Conservation (phyloP, 37 sponge, comb jelly and placozoan species). For the Ianthella basta region DNA sequence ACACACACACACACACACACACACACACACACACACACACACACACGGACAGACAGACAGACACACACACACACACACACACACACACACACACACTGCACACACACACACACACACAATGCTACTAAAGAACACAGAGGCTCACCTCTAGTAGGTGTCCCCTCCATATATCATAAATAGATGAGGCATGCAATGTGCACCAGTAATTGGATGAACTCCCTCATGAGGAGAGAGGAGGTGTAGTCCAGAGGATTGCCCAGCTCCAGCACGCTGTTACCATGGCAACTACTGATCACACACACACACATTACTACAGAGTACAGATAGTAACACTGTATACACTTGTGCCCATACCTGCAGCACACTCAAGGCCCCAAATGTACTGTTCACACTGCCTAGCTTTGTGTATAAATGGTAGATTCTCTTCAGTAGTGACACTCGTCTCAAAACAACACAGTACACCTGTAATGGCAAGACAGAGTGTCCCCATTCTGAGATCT, state of each 20-base stretch:
- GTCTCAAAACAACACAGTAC: slow-evolving; percentile 58
- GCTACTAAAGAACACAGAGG: no score
- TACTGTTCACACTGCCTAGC: slow-evolving; percentile 33
- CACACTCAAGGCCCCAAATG: slow-evolving; percentile 32
- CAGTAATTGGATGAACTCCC: slow-evolving; percentile 79
- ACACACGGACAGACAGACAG: neutral
- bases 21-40: neutral
- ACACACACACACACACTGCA: neutral
- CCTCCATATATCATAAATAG: slow-evolving; percentile 1
- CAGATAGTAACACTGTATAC: neutral
- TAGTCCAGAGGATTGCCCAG: slow-evolving; percentile 9
- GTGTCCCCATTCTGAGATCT: no score
- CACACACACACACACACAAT: neutral
- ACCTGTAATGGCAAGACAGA: no score
- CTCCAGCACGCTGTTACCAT: slow-evolving; percentile 31
- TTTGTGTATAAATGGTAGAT: slow-evolving; percentile 72
- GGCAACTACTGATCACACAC: slow-evolving; percentile 31
- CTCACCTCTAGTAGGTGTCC: neutral
- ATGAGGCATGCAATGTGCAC: slow-evolving; percentile 53
- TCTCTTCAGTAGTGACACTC: slow-evolving; percentile 59
- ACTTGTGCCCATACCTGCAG: slow-evolving; percentile 37
- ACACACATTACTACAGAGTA: neutral
- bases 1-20: neutral
- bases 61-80: neutral
- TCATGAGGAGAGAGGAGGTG: slow-evolving; percentile 54